Conservation (phyloP, 2,113 vertebrate genomes). For the Shinisaurus crocodilurus region DNA sequence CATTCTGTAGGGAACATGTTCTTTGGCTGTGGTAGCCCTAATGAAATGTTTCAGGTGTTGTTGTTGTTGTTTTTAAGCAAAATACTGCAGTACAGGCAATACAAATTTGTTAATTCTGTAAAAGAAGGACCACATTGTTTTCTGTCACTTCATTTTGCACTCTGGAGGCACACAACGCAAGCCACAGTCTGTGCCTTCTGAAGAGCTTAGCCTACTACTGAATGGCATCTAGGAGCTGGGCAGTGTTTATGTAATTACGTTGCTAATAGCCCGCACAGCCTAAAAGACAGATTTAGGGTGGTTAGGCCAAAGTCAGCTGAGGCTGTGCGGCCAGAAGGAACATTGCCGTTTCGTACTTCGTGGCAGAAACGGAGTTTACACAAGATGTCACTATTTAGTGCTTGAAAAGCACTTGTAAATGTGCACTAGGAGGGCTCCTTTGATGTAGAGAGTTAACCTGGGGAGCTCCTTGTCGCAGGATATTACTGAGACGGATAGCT, state of each 20-base stretch:
- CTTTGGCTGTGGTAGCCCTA: background rate
- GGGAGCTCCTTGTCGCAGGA: constrained; percentile 57
- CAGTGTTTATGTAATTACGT: constrained; percentile 33
- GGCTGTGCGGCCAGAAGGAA: constrained; percentile 53
- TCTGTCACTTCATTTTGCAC: background rate
- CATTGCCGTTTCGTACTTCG: constrained; percentile 42
- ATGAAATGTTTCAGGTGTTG: background rate
- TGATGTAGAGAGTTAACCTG: constrained; percentile 65
- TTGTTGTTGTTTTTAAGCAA: background rate
- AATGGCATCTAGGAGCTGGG: background rate
- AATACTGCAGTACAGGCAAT: background rate
- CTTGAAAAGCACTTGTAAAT: constrained; percentile 45
- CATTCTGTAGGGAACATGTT: background rate
- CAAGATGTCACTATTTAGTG: constrained; percentile 58
- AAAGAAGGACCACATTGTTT: background rate
- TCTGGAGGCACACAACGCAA: background rate
- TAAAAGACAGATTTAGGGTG: constrained; percentile 54
- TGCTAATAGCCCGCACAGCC: constrained; percentile 54
- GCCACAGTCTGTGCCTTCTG: background rate
- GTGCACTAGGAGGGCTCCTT: constrained; percentile 57
- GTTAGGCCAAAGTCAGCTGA: constrained; percentile 42
- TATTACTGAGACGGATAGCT: constrained; percentile 57
- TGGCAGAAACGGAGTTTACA: constrained; percentile 61
- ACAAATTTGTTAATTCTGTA: background rate
- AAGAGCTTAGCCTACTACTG: background rate